phyloP scores from a whole-genome alignment of 1,140 invertebrate genomes.

The Camponotus pennsylvanicus region DNA sequence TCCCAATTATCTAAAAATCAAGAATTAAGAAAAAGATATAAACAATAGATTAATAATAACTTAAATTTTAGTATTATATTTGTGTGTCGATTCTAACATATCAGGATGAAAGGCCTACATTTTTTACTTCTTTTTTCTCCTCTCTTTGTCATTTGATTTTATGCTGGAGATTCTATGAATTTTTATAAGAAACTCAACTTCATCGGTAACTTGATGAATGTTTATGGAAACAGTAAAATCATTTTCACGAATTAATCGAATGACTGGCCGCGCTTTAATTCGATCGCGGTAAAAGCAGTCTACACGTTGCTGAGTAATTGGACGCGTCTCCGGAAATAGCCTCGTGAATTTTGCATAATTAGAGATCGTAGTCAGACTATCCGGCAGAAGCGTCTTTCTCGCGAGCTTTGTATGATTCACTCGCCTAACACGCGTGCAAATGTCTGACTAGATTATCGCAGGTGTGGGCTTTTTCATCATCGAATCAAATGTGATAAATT shows the following conservation, averaged over 20 bases:
- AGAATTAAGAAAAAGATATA: too few species aligned
- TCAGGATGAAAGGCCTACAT: neutral
- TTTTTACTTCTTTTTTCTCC: neutral
- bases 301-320: constrained; percentile 71
- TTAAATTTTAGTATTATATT: too few species aligned
- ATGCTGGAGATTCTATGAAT: neutral
- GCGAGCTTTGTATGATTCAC: constrained; percentile 46
- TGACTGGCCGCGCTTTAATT: constrained; percentile 66
- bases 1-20: too few species aligned
- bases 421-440: neutral
- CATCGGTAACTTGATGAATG: neutral
- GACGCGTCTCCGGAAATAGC: constrained; percentile 74
- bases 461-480: neutral
- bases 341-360: constrained; percentile 80
- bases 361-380: constrained; percentile 68
- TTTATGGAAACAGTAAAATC: constrained; percentile 31
- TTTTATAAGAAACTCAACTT: neutral
- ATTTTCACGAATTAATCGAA: constrained; percentile 64
- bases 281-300: constrained; percentile 71
- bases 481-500: neutral
- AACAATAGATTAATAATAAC: too few species aligned
- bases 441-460: constrained; percentile 12
- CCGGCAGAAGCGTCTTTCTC: constrained; percentile 25
- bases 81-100: too few species aligned
- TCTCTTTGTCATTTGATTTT: neutral